Base-by-base conservation (phyloP, 1,140 invertebrate species). In the Drosophila kohkoa region DNA sequence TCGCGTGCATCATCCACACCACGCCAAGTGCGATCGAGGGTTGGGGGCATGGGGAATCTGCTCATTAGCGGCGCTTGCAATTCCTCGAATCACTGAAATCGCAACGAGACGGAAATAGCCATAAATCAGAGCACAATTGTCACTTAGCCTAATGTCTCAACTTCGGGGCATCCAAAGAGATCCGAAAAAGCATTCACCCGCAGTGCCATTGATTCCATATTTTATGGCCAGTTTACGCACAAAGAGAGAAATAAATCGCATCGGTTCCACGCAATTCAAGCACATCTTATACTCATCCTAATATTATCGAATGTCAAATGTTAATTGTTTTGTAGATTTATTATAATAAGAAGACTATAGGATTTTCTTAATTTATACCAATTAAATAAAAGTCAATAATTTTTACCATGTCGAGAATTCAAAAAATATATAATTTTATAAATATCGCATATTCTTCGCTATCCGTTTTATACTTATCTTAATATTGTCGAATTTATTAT, bases 1-100 rank as follows among this genome's bases (percentile, higher is more conserved):
- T 48, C 43, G 16, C 25, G 5, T 16, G 54, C 54, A 35, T 59
- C 54, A 57, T 41, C 32, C n/a, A 5, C n/a, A 3, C n/a, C 41
- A 43, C 20, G 41, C 41, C 41, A 43, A 43, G n/a, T 43, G 41
- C 41, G 41, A 43, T 13, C 11, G 38, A 41, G 10, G 1, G 7
- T 41, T 43, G 11, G 41, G 41, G 41, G 7, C 41, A 25, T n/a
- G 41, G 41, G 41, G 73, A 80, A 77, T 80, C 77, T 83, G 83
- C 85, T 89, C 85, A 88, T 88, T 91, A 89, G 90, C 89, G 85
- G 90, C 89, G 89, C 90, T 90, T 81, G 82, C 90, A 82, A 91
- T 91, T 91, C 85, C 76, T 73, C 81, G 89, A 91, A 91, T 91
- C 89, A 86, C 81, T 91, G 89, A 79, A 86, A 81, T 91, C 80